Base-by-base conservation (phyloP, 2,113 vertebrate species). In the Oenanthe oenanthe region DNA sequence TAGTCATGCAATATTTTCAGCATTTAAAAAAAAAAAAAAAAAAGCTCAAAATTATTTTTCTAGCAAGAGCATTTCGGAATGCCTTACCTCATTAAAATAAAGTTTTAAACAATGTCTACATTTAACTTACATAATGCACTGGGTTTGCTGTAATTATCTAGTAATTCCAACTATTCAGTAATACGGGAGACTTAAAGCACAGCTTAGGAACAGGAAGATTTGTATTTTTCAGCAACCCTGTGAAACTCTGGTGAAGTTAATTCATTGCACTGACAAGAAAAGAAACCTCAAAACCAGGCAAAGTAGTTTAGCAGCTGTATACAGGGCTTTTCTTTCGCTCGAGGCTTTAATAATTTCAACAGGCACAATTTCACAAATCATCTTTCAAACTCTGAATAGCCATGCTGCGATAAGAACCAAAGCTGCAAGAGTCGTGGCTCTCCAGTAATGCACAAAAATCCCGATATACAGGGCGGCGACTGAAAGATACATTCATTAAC, bases 91-190 rank as follows among this genome's bases (percentile, higher is more conserved):
- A 76, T 90, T 94, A 95, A 94, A 68, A 60, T 18, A 65, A 85
- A 50, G 50, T 53, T 91, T 92, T 61, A 82, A 88, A 85, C 83
- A 83, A 92, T 82, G 79, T 67, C 88, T 86, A 78, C 68, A 86
- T 94, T 96, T 93, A 90, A 91, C 74, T 93, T 65, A 58, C 78
- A 82, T 72, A 95, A 80, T 42, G 73, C 65, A 73, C 68, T n/a
- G 92, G 36, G n/a, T 88, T 91, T 88, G 77, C 81, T 57, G 80
- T 75, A 93, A 95, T 89, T 92, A 85, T 88, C 56, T 82, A 73
- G 66, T n/a, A 95, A 89, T 93, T 88, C 53, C 67, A 96, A 83
- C 63, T 73, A 96, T 92, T 95, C 42, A 26, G 48, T 95, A 93
- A 93, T 90, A 77, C 95, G 80, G 88, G 66, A 76, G 92, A 80